Evolutionary conservation across 2,797 vertebrate species (phyloP).

Genomic region (Tragelaphus eurycerus): DNA sequence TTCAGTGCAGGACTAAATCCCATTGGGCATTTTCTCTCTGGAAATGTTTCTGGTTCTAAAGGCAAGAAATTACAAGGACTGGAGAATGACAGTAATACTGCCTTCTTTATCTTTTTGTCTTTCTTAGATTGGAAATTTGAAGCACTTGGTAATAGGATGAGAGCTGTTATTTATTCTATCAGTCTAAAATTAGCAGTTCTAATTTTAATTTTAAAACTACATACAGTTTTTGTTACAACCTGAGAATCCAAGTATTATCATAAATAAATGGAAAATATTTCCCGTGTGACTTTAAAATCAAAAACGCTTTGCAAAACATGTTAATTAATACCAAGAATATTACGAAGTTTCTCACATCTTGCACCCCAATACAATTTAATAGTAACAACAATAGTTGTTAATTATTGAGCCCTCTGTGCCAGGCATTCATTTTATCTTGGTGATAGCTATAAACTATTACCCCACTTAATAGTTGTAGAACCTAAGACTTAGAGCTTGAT

Average conservation of each 20-base stretch:
- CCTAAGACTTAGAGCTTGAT: background rate
- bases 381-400: background rate
- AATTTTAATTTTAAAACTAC: constrained; percentile 42
- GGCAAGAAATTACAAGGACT: background rate
- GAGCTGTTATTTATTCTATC: background rate
- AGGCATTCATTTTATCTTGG: background rate
- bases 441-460: constrained; percentile 9
- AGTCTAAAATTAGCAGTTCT: background rate
- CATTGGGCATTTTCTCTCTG: background rate
- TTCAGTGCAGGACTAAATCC: background rate
- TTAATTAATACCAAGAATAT: background rate
- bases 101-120: background rate
- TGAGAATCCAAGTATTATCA: background rate
- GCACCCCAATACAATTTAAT: background rate
- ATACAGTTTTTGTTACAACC: background rate
- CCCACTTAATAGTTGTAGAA: background rate
- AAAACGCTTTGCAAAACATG: background rate
- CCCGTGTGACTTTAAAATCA: constrained; percentile 13
- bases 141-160: background rate
- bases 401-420: background rate
- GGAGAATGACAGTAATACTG: constrained; percentile 19
- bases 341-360: background rate
- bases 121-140: constrained; percentile 18
- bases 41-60: background rate
- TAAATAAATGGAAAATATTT: constrained; percentile 32